Evolutionary conservation across 2,888 invertebrate species (phyloP).

Genomic region (Eristalis pertinax): DNA sequence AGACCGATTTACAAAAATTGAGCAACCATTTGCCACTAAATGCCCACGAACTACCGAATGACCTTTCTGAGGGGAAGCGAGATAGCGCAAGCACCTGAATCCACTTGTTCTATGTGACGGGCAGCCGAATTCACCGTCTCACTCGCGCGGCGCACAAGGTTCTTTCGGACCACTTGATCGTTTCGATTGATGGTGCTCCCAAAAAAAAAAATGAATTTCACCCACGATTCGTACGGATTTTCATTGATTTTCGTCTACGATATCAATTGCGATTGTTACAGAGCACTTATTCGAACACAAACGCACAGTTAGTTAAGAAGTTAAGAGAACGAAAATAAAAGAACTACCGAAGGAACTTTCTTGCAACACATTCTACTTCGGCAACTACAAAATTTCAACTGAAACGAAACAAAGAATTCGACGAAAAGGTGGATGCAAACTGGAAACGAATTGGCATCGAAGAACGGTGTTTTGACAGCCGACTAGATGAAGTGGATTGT

Average conservation of each 20-base stretch:
- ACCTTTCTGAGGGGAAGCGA: conserved; percentile 63
- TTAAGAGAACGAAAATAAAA: conserved; percentile 30
- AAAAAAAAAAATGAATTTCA: conserved; percentile 4
- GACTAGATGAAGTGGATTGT: conserved; percentile 16
- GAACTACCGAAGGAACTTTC: conserved; percentile 45
- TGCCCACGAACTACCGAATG: conserved; percentile 51
- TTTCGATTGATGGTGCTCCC: conserved; percentile 23
- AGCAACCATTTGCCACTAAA: conserved; percentile 23
- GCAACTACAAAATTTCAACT: conserved; percentile 61
- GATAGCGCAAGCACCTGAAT: conserved; percentile 58
- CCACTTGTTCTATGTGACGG: conserved; percentile 58
- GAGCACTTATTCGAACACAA: conserved; percentile 2
- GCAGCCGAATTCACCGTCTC: conserved; percentile 45
- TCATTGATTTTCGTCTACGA: not conserved
- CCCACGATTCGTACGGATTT: conserved; percentile 33
- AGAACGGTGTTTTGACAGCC: conserved; percentile 43
- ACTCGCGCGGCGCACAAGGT: conserved; percentile 62
- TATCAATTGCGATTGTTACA: not conserved
- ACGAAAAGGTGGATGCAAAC: conserved; percentile 39
- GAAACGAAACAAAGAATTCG: conserved; percentile 51
- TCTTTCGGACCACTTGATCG: conserved; percentile 69
- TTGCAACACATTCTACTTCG: conserved; percentile 32
- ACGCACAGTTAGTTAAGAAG: conserved; percentile 9
- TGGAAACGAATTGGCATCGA: conserved; percentile 22
- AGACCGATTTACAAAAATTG: not conserved